These are phyloP conservation scores for Epizoanthus rinbou DNA, from an alignment of 92 coral and sea anemone species.

Conservation along the genomic window DNA sequence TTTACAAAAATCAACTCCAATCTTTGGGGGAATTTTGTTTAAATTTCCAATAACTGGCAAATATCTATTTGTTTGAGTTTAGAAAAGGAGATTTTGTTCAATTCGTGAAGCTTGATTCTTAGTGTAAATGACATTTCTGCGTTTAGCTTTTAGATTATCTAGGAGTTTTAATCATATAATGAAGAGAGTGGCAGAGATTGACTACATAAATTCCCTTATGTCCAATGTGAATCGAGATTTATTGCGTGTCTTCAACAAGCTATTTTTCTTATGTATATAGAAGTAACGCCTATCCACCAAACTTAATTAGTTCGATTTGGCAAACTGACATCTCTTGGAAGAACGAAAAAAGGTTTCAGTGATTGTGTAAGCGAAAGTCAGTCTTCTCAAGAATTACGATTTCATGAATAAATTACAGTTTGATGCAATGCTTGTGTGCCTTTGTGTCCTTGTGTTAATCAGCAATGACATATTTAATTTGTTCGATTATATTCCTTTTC, in stretches of 20 bases:
- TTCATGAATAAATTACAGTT: conserved; percentile 49
- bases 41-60: not conserved
- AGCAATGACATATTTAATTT: conserved; percentile 2
- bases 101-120: conserved; percentile 70
- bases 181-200: conserved; percentile 4
- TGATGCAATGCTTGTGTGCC: conserved; percentile 31
- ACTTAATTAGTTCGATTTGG: conserved; percentile 35
- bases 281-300: conserved; percentile 12
- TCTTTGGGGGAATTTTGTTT: conserved; percentile 1
- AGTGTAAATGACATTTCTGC: conserved; percentile 64
- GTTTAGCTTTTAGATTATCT: conserved; percentile 71
- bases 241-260: conserved; percentile 7
- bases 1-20: not conserved
- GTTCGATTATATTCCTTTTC: not conserved
- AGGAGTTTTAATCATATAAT: conserved; percentile 20
- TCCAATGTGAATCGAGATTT: not conserved
- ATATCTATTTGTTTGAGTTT: conserved; percentile 72
- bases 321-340: conserved; percentile 26
- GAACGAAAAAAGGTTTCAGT: conserved; percentile 26
- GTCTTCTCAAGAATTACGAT: conserved; percentile 2
- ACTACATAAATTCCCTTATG: conserved; percentile 1
- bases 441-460: conserved; percentile 37
- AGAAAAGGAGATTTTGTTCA: conserved; percentile 75
- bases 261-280: not conserved
- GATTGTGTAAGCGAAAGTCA: conserved; percentile 39